These are phyloP conservation scores for Chelonus insularis DNA, from an alignment of 1,140 invertebrate genomes.

Conservation along the genomic window DNA sequence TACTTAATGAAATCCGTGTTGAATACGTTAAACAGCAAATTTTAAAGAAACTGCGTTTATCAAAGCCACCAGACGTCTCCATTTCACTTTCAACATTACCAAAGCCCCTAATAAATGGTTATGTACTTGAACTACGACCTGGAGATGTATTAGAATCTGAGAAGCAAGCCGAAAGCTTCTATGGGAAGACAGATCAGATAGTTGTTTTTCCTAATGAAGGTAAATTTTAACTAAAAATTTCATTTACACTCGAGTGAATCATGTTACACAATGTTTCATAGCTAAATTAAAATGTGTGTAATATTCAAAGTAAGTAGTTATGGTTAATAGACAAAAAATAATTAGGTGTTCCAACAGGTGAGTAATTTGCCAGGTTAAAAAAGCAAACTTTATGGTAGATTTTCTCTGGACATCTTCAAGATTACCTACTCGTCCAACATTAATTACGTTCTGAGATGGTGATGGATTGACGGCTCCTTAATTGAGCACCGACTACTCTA, in stretches of 20 bases:
- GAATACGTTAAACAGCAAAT: constrained; percentile 83
- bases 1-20: constrained; percentile 65
- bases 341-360: constrained; percentile 29
- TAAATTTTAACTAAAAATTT: constrained; percentile 40
- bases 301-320: background rate
- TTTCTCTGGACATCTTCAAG: constrained; percentile 8
- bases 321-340: background rate
- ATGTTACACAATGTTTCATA: background rate
- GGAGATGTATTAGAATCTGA: constrained; percentile 48
- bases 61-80: constrained; percentile 69
- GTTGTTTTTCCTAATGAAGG: constrained; percentile 77
- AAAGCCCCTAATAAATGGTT: constrained; percentile 70
- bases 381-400: background rate
- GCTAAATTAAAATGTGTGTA: background rate
- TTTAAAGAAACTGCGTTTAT: constrained; percentile 73
- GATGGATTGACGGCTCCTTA: constrained; percentile 22
- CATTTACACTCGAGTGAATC: background rate
- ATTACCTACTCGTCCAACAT: constrained; percentile 9
- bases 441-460: constrained; percentile 9
- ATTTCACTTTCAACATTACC: constrained; percentile 65
- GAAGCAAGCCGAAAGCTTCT: constrained; percentile 69
- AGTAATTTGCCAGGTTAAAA: constrained; percentile 27
- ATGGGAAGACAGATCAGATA: constrained; percentile 77
- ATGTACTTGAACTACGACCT: constrained; percentile 52
- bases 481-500: constrained; percentile 12